Evolutionary conservation across 2,888 invertebrate genomes (phyloP).

Genomic region (Biston betularia): DNA sequence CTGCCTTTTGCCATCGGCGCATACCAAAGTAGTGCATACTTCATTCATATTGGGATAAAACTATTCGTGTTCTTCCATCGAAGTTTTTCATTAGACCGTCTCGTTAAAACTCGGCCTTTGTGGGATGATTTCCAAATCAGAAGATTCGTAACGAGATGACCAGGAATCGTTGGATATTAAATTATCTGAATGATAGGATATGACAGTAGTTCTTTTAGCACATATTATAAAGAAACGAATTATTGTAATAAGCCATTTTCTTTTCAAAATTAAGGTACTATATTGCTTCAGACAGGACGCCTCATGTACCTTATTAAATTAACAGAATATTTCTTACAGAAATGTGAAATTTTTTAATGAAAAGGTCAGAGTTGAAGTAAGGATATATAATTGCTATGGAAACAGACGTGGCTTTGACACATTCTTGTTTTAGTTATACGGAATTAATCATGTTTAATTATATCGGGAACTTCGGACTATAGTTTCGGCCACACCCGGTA

Average conservation of each 20-base stretch:
- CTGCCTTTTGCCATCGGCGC: constrained; percentile 32
- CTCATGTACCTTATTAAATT: neutral
- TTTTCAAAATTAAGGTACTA: constrained; percentile 12
- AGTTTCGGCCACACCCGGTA: too few species aligned
- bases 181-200: constrained; percentile 24
- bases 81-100: constrained; percentile 45
- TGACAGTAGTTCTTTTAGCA: constrained; percentile 25
- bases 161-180: constrained; percentile 46
- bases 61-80: constrained; percentile 49
- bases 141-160: constrained; percentile 71
- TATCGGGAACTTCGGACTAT: too few species aligned
- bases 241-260: constrained; percentile 60
- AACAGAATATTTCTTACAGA: neutral
- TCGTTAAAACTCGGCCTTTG: constrained; percentile 46
- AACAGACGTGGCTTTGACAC: too few species aligned
- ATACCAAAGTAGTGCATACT: constrained; percentile 39
- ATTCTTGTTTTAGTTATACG: too few species aligned
- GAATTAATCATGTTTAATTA: too few species aligned
- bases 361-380: too few species aligned
- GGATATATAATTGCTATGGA: too few species aligned
- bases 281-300: constrained; percentile 6
- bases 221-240: constrained; percentile 72
- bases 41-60: constrained; percentile 45
- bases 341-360: neutral
- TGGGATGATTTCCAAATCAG: constrained; percentile 55